Base-by-base conservation (phyloP, 2,113 vertebrate genomes). In the Megaleporinus macrocephalus region DNA sequence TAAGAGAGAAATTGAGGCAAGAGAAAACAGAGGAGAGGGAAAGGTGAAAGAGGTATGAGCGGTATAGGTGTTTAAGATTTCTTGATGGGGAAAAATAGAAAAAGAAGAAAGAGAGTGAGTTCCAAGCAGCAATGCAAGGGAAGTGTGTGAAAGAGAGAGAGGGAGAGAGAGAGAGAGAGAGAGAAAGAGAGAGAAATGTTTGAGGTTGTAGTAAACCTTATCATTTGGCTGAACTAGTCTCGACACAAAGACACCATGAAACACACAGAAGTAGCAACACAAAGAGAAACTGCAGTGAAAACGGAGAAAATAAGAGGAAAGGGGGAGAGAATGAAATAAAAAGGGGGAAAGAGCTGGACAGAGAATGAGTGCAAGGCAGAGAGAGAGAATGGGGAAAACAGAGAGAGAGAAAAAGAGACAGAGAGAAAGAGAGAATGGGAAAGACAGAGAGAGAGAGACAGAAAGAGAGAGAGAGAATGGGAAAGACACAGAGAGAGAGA, bases 231-330 rank as follows among this genome's bases (percentile, higher is more conserved):
- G 20, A 20, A 57, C 53, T 57, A 7, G 20, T 57, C 53, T 57
- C 53, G 5, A 57, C 53, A 57, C 53, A 51, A 51, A 51, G 49
- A 51, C 7, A 51, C 10, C 16, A 51, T 18, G 15, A 16, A 51
- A 51, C 49, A 51, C 6, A 36, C 10, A 53, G 51, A 53, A 16
- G 51, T 15, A 53, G 15, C 51, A 66, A 73, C 26, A 66, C 33
- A 51, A 71, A 82, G 75, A 73, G 76, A 82, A 33, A 68, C 29
- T 68, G 76, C 26, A 41, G 30, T 5, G 44, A 63, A 59, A 20
- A 44, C 62, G 51, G 14, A 59, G 14, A n/a, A 26, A 27, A 12
- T 9, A 55, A 57, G 20, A n/a, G 49, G 15, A 51, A 3, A 51
- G 70, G 9, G 3, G 12, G 7, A 73, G 18, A n/a, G 4, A 51